Conservation (phyloP, 2,888 invertebrate genomes). For the Lysandra coridon region DNA sequence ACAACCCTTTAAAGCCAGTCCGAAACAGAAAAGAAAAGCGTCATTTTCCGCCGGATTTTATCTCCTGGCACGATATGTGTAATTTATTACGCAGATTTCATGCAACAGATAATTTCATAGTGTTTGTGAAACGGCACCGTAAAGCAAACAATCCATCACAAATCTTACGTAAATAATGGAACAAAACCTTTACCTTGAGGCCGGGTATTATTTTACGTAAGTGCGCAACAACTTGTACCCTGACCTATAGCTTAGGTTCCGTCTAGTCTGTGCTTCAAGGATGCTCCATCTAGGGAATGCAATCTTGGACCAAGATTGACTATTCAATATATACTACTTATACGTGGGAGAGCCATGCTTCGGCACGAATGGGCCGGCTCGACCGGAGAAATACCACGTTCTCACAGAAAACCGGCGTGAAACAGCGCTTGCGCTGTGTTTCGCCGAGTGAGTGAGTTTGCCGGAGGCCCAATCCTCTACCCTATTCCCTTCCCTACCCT, state of each 20-base stretch:
- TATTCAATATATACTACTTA: no score
- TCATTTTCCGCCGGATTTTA: slow-evolving; percentile 7
- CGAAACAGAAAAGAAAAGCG: neutral
- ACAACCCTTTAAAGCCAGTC: neutral
- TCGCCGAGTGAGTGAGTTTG: no score
- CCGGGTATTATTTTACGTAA: slow-evolving; percentile 6
- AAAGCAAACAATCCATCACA: slow-evolving; percentile 5
- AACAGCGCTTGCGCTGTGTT: no score
- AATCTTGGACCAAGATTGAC: no score
- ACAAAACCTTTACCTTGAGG: slow-evolving; percentile 26
- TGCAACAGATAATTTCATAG: neutral
- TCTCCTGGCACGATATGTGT: slow-evolving; percentile 1
- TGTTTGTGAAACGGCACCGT: neutral
- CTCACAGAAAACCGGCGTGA: no score
- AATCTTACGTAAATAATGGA: slow-evolving; percentile 15
- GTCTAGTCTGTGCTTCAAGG: neutral
- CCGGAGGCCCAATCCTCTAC: no score
- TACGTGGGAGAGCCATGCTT: no score
- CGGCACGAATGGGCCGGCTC: no score
- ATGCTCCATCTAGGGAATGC: neutral
- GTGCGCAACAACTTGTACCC: slow-evolving; percentile 23
- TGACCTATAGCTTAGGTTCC: slow-evolving; percentile 12
- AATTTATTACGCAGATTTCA: slow-evolving; percentile 5
- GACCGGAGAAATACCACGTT: no score
- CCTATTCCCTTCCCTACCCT: no score